Evolutionary conservation across 2,888 invertebrate species (phyloP).

Genomic region (Seira sanloemensis): DNA sequence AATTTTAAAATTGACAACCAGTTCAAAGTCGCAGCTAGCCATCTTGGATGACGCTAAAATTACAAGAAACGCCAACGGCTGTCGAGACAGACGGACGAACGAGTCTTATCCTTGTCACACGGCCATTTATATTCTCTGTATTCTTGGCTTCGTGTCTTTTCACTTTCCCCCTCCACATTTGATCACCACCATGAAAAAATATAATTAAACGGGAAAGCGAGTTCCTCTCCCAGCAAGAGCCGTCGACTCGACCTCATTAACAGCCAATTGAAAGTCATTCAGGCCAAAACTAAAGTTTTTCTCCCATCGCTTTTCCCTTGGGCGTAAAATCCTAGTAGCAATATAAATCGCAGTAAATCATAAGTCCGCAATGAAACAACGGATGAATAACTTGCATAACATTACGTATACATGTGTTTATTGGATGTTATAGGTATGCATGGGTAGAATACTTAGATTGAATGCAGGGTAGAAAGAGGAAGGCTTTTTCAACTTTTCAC

Average conservation of each 20-base stretch:
- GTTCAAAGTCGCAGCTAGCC: too few species aligned
- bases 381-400: slow-evolving; percentile 14
- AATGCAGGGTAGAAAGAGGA: too few species aligned
- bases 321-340: background rate
- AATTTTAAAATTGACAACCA: background rate
- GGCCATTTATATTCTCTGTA: background rate
- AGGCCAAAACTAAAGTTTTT: slow-evolving; percentile 46
- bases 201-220: slow-evolving; percentile 7
- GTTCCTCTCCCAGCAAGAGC: slow-evolving; percentile 28
- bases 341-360: background rate
- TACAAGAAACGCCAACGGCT: too few species aligned
- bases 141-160: background rate
- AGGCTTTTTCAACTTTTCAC: background rate
- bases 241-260: slow-evolving; percentile 60
- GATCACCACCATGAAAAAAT: slow-evolving; percentile 6
- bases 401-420: slow-evolving; percentile 2
- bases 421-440: background rate
- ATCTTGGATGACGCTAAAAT: too few species aligned
- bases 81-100: background rate
- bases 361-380: background rate
- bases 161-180: background rate
- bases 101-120: too few species aligned
- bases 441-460: background rate
- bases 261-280: slow-evolving; percentile 58
- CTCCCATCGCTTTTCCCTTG: slow-evolving; percentile 5